Conservation (phyloP, 1,140 invertebrate species). For the Pteromalus puparum region DNA sequence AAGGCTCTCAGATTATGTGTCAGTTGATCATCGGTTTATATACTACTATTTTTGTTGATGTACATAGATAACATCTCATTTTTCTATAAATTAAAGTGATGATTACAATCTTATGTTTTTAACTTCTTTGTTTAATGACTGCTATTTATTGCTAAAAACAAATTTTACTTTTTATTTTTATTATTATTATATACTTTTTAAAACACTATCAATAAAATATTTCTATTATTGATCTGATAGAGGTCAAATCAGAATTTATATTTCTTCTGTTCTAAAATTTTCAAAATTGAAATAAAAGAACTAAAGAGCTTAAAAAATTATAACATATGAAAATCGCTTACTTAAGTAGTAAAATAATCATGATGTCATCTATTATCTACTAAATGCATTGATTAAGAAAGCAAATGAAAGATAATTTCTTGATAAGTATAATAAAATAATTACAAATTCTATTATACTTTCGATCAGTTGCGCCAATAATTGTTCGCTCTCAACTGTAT, state of each 20-base stretch:
- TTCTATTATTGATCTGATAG: no score
- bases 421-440: constrained; percentile 27
- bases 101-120: background rate
- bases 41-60: background rate
- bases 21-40: background rate
- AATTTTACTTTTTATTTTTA: background rate
- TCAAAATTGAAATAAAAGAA: background rate
- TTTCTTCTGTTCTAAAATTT: background rate
- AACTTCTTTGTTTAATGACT: background rate
- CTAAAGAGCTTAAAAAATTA: background rate
- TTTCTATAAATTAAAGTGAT: background rate
- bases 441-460: constrained; percentile 17
- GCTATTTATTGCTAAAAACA: background rate
- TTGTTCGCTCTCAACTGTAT: background rate
- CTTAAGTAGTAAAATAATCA: background rate
- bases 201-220: no score
- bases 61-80: background rate
- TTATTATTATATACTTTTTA: background rate
- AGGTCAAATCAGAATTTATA: background rate
- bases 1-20: background rate
- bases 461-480: background rate
- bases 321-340: background rate
- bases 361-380: background rate
- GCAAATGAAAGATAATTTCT: no score
- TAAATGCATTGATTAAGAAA: background rate